Base-by-base conservation (phyloP, 2,113 vertebrate species). In the Spermophilus dauricus region DNA sequence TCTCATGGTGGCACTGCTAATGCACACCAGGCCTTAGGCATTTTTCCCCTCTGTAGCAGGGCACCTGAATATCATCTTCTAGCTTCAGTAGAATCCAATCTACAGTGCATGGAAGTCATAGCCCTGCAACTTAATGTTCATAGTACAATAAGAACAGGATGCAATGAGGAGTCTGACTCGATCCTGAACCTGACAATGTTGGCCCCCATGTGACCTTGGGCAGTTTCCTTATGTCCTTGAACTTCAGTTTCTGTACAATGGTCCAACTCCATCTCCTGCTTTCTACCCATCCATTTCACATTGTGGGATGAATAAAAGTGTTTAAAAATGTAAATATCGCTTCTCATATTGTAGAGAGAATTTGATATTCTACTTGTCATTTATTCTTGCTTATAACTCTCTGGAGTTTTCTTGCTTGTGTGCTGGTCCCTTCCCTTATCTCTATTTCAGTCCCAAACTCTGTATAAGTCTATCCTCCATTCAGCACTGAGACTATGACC, bases 1-100 rank as follows among this genome's bases (percentile, higher is more conserved):
- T 37, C 18, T 12, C 0, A 1, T 1, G n/a, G 18, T 1, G 16
- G 16, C 20, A 4, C 51, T 0, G 1, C 53, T 30, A 1, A 14
- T 10, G 13, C 11, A 37, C 5, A 4, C 34, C 34, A 17, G 0
- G 28, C n/a, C 42, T 22, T 14, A 34, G 6, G 7, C 17, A 6
- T 39, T 70, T 17, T 39, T 20, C 34, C 37, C 61, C 91, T 72
- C 37, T 51, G 53, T 8, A 10, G 16, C 30, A 34, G 42, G 4
- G 18, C 45, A 20, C 70, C 5, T 6, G 75, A 30, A 34, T 24
- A 14, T 24, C n/a, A 0, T 28, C 65, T 70, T 39, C 20, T 42
- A 58, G 56, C 12, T 16, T 45, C 8, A 39, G 51, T n/a, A 2
- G 39, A 1, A 17, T 61, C 76, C 72, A 24, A 69, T 87, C 75